These are phyloP conservation scores for Gisinianus flammeolus DNA, from an alignment of 2,888 invertebrate species.

Conservation along the genomic window DNA sequence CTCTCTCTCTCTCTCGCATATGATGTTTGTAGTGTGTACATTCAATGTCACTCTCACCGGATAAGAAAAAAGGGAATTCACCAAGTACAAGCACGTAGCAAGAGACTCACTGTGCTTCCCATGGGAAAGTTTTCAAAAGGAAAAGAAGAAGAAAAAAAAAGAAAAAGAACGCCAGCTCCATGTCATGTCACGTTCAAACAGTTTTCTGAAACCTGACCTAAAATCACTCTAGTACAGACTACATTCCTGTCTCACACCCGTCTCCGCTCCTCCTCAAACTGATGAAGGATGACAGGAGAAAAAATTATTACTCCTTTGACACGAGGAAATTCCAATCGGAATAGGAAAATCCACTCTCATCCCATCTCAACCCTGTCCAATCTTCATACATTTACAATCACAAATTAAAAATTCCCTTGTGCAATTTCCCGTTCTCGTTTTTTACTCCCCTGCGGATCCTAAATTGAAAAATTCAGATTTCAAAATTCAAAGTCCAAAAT, in stretches of 20 bases:
- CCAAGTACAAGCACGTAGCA: slow-evolving; percentile 20
- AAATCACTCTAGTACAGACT: slow-evolving; percentile 25
- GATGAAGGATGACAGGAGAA: slow-evolving; percentile 28
- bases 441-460: no score
- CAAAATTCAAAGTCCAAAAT: no score
- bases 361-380: not conserved
- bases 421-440: no score
- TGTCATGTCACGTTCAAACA: slow-evolving; percentile 37
- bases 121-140: not conserved
- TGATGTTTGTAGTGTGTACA: not conserved
- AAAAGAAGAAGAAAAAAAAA: slow-evolving; percentile 9
- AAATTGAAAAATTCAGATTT: no score
- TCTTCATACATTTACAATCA: no score
- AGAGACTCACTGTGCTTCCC: not conserved
- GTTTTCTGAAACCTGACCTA: slow-evolving; percentile 38
- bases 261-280: slow-evolving; percentile 8
- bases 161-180: slow-evolving; percentile 24
- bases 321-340: not conserved
- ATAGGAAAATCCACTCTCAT: no score
- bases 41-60: not conserved
- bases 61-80: slow-evolving; percentile 2
- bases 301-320: slow-evolving; percentile 31
- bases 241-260: not conserved
- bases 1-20: not conserved
- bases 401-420: no score